Percentiles rank a stretch among this genome's conserved stretches.
Conservation (phyloP, 2,888 invertebrate genomes). For the Trissoscelio sp. region DNA sequence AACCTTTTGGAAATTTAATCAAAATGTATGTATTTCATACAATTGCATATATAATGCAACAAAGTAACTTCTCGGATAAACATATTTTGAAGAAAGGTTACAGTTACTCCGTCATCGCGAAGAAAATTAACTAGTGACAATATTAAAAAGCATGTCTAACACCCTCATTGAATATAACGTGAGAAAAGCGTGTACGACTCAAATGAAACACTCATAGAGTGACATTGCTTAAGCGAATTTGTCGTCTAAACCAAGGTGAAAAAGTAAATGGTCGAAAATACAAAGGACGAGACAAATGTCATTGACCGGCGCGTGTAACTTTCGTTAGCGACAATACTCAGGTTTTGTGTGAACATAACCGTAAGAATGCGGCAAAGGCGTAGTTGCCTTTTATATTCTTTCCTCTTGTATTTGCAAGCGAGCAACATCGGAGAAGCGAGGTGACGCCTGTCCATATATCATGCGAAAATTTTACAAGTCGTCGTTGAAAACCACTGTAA, state of each 20-base stretch:
- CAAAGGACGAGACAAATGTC: constrained; percentile 64
- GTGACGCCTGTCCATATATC: constrained; percentile 71
- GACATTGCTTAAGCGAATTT: constrained; percentile 49
- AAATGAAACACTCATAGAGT: no score
- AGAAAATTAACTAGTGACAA: constrained; percentile 35
- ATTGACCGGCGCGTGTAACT: constrained; percentile 63
- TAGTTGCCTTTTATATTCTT: constrained; percentile 66
- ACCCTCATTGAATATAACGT: constrained; percentile 54
- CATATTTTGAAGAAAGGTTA: no score
- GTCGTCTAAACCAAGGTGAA: constrained; percentile 49
- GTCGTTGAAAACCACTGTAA: constrained; percentile 69
- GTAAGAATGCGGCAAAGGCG: constrained; percentile 66
- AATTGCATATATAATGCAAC: constrained; percentile 6
- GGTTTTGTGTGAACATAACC: constrained; percentile 67
- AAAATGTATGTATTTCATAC: no score
- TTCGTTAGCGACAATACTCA: constrained; percentile 67
- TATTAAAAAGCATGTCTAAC: constrained; percentile 60
- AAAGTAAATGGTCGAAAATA: constrained; percentile 57
- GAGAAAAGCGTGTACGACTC: constrained; percentile 45
- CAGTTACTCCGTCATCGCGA: constrained; percentile 16
- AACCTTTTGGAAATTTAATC: no score
- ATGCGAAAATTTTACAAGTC: constrained; percentile 71
- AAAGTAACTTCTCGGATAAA: constrained; percentile 11
- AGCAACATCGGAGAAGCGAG: constrained; percentile 56
- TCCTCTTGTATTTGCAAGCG: constrained; percentile 54